Evolutionary conservation across 2,888 invertebrate species (phyloP).

Genomic region (Acrobasis suavella): DNA sequence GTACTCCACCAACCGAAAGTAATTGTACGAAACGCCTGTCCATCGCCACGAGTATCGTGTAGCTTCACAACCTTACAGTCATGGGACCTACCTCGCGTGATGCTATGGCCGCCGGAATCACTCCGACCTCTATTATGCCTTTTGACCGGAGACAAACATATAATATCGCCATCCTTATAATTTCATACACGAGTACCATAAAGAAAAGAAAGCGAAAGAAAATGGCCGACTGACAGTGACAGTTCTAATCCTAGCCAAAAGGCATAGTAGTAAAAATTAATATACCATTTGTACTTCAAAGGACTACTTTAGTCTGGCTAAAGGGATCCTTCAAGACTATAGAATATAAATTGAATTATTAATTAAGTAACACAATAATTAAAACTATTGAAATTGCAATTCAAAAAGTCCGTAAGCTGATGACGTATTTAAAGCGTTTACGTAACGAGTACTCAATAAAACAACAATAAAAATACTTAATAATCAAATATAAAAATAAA

Average conservation of each 20-base stretch:
- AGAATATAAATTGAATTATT: not conserved
- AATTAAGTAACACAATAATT: not conserved
- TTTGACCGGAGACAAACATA: too few species aligned
- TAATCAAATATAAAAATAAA: constrained; percentile 13
- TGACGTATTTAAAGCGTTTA: constrained; percentile 1
- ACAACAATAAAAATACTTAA: constrained; percentile 16
- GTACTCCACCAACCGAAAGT: constrained; percentile 38
- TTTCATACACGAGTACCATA: too few species aligned
- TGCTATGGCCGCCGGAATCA: too few species aligned
- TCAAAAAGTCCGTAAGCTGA: not conserved
- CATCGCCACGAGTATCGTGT: not conserved
- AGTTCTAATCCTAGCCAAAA: too few species aligned
- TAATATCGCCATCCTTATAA: too few species aligned
- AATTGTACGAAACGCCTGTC: constrained; percentile 7
- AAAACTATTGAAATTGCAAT: not conserved
- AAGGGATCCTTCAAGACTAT: not conserved
- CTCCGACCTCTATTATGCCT: too few species aligned
- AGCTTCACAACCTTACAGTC: too few species aligned
- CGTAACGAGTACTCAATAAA: constrained; percentile 10
- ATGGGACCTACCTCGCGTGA: too few species aligned
- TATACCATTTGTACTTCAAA: not conserved
- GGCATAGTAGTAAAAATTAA: not conserved
- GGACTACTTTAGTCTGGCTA: not conserved
- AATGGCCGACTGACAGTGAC: too few species aligned
- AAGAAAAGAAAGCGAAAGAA: too few species aligned